Evolutionary conservation across 1,140 invertebrate species (phyloP).

Genomic region (Homarus americanus): DNA sequence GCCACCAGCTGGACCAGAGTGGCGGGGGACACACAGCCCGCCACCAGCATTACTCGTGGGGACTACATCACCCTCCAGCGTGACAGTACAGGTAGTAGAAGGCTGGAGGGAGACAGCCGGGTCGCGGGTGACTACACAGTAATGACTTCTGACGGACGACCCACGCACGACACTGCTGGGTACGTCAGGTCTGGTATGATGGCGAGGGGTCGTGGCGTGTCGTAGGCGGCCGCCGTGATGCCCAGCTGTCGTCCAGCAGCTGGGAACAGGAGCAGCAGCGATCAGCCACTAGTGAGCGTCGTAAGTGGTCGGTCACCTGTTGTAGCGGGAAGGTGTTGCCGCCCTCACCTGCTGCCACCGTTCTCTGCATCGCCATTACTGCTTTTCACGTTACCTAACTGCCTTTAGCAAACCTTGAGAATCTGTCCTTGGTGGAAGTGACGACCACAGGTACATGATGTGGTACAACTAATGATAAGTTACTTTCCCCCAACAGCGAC

Average conservation of each 20-base stretch:
- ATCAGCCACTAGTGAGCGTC: conserved; percentile 15
- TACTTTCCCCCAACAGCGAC: neutral
- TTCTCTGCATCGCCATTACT: conserved; percentile 14
- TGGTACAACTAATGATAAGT: neutral
- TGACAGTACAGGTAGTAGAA: neutral
- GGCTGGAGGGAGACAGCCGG: neutral
- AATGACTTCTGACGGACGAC: conserved; percentile 27
- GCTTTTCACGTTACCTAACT: conserved; percentile 13
- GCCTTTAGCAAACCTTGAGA: conserved; percentile 9
- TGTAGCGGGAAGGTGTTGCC: neutral
- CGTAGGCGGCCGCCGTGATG: conserved; percentile 20
- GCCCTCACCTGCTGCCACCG: neutral
- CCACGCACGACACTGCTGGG: conserved; percentile 19
- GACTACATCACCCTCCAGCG: neutral
- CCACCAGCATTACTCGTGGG: neutral
- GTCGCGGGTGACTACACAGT: neutral
- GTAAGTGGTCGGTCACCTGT: conserved; percentile 27
- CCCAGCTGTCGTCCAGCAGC: conserved; percentile 16
- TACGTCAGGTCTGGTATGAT: conserved; percentile 48
- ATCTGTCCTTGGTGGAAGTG: conserved; percentile 10
- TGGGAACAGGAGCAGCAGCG: conserved; percentile 29
- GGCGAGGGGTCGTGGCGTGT: conserved; percentile 48
- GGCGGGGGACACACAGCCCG: neutral
- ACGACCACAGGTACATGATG: neutral
- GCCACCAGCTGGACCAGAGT: neutral